Conservation (phyloP, 1,140 invertebrate genomes). For the Caerostris extrusa region DNA sequence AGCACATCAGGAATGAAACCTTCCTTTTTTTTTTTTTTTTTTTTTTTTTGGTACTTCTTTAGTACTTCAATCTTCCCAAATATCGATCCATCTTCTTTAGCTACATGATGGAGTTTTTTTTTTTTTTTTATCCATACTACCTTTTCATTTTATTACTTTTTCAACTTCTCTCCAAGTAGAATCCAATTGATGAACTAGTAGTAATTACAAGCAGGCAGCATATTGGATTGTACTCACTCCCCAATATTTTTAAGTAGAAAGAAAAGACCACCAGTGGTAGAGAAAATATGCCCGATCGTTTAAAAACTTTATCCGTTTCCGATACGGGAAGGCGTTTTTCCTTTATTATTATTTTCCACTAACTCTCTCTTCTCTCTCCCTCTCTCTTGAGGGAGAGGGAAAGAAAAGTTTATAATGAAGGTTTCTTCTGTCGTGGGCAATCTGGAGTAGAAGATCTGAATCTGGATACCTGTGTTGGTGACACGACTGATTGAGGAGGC, state of each 20-base stretch:
- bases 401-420: constrained; percentile 11
- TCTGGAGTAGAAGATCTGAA: neutral
- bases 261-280: neutral
- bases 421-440: neutral
- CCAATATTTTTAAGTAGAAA: constrained; percentile 25
- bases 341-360: constrained; percentile 30
- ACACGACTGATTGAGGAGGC: constrained; percentile 27
- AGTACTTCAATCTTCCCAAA: neutral
- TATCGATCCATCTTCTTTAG: neutral
- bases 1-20: constrained; percentile 29
- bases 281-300: constrained; percentile 25
- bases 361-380: too few relatives aligned
- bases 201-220: constrained; percentile 45
- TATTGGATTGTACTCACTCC: neutral
- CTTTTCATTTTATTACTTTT: constrained; percentile 31
- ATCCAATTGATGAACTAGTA: constrained; percentile 38
- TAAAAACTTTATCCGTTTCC: constrained; percentile 43
- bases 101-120: neutral
- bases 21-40: constrained; percentile 21
- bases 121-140: neutral
- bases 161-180: constrained; percentile 17
- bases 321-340: constrained; percentile 20
- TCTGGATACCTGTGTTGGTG: constrained; percentile 6
- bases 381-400: neutral
- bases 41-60: neutral